A percentile compares a stretch with the other conserved stretches of the same genome.
These are phyloP conservation scores for Ptilorrhoa leucosticta DNA, from an alignment of 2,113 vertebrate genomes.

Conservation along the genomic window DNA sequence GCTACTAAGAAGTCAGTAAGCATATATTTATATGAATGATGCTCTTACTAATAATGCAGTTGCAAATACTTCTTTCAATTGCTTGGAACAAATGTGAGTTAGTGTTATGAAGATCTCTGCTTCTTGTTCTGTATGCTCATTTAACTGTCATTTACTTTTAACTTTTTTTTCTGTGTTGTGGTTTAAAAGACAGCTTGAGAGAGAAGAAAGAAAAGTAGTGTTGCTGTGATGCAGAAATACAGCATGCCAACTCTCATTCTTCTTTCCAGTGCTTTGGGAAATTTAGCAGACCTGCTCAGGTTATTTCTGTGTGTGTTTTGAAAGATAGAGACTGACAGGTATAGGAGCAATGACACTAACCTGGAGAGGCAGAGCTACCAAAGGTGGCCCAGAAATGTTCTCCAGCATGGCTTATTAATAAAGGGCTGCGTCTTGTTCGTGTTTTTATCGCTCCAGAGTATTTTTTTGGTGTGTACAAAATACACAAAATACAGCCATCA, in stretches of 20 bases:
- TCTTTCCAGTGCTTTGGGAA: background rate
- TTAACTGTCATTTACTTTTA: background rate
- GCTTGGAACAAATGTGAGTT: background rate
- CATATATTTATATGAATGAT: background rate
- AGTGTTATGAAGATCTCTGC: background rate
- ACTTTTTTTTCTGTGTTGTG: background rate
- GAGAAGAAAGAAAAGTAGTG: background rate
- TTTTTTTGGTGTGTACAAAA: background rate
- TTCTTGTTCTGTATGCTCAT: background rate
- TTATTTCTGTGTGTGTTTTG: background rate
- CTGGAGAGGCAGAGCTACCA: background rate
- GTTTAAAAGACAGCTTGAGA: background rate
- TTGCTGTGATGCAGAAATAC: background rate
- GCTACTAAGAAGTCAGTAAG: background rate
- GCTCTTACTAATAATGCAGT: background rate
- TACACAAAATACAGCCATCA: background rate
- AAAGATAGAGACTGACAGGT: background rate
- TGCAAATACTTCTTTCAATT: background rate
- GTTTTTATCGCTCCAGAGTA: background rate
- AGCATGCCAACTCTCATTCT: background rate
- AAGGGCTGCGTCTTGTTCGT: background rate
- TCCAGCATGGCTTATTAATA: background rate
- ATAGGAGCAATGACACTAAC: background rate
- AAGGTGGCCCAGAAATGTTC: background rate
- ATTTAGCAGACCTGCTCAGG: background rate